Evolutionary conservation across 2,888 invertebrate genomes (phyloP), one percentile per base, ranked within the genome.

Genomic region (Pammene aurita): DNA sequence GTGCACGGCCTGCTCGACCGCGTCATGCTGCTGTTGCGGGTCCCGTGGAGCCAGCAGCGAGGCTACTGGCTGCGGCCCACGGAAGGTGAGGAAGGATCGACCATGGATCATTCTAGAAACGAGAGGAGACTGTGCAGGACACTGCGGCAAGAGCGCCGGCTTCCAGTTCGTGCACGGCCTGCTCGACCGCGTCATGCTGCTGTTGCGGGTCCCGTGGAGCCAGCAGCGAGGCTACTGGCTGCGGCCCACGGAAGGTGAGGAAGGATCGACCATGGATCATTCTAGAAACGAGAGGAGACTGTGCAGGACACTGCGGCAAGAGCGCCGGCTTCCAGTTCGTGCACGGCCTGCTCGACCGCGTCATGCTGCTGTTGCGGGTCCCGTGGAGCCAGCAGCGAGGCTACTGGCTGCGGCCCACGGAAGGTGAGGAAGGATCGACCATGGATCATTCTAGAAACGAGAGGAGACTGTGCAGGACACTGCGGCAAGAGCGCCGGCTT

Each of bases 151-250:
- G 86, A 95, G 95, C 26, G 97, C 98, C 38, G 99, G 98, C 57
- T 99, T 99, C 93, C 99, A 99, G 93, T 93, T 97, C 65, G 97
- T 99, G 71, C 99, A 99, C 89, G 99, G 99, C 0, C 93, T 99
- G 66, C 92, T 99, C 42, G 99, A 99, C 93, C 94, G 97, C 74
- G 90, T 97, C 44, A 97, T 99, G 98, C 94, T 96, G 82, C 88
- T 97, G 74, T 92, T 99, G 69, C 95, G 96, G 77, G 93, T 96
- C 57, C 94, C 96, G 9, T 95, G 95, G 94, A 90, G 94, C 72
- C 89, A 87, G 5, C 80, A 82, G 26, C 26, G 26, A 14, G 97
- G 97, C 0, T 99, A 99, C 90, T 94, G 93, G 81, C 93, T 99
- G 60, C 90, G 94, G 65, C 94, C 95, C 57, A 87, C 93, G 48